phyloP scores from a whole-genome alignment of 2,797 vertebrate genomes.

The Melanotaenia nigrans region DNA sequence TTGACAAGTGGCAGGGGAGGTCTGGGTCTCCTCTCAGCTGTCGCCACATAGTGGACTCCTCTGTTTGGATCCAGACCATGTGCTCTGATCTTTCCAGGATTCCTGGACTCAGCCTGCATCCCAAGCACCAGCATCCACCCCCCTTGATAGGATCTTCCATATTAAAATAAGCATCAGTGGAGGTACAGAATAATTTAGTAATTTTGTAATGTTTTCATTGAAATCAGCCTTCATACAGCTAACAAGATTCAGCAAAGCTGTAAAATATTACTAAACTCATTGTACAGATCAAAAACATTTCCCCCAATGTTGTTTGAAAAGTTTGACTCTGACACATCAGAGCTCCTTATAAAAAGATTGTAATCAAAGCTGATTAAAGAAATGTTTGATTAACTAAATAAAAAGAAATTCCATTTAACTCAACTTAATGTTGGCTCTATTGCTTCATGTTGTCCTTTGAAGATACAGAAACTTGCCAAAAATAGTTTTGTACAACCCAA shows the following conservation, averaged over 20 bases:
- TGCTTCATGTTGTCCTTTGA: not conserved
- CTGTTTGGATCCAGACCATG: conserved; percentile 56
- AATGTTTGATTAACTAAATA: not conserved
- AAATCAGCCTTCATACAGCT: not conserved
- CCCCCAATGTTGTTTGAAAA: not conserved
- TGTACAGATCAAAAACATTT: not conserved
- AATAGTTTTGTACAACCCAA: not conserved
- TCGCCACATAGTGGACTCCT: conserved; percentile 58
- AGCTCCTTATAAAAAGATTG: not conserved
- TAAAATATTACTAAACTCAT: not conserved
- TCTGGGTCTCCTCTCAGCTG: conserved; percentile 73
- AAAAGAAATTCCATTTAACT: not conserved
- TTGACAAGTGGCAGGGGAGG: conserved; percentile 69
- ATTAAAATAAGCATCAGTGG: conserved; percentile 2
- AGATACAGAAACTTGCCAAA: not conserved
- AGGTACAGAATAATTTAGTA: not conserved
- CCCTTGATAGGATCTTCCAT: not conserved
- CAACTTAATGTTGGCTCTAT: not conserved
- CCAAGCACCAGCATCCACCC: conserved; percentile 28
- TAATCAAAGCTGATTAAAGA: not conserved
- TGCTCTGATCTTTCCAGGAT: conserved; percentile 47
- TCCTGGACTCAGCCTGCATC: conserved; percentile 38
- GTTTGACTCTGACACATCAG: not conserved
- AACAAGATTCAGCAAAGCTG: not conserved
- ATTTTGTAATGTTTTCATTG: not conserved